Base-by-base conservation (phyloP, 1,140 invertebrate genomes). In the Hyles euphorbiae region DNA sequence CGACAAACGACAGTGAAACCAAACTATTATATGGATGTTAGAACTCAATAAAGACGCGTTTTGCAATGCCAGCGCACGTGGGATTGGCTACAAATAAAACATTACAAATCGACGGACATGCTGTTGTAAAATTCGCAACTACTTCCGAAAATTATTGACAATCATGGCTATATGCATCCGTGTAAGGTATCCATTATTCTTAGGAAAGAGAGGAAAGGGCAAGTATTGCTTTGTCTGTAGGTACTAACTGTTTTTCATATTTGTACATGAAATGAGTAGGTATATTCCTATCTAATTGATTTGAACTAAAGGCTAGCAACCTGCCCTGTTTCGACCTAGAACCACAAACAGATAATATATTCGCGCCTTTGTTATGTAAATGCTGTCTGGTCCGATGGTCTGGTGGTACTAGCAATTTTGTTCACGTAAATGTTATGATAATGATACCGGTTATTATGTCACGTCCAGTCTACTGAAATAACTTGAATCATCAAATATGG, bases 1-100 rank as follows among this genome's bases (percentile, higher is more conserved):
- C 73, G 71, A 63, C 69, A 67, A 79, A 82, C 72, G 77, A 78
- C 73, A 83, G 82, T 78, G 78, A 83, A 83, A 84, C 68, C 60
- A 59, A 74, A 70, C 63, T 66, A 77, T 80, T 77, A 77, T 83
- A 73, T 61, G 63, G 52, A 72, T 68, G 67, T 71, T 74, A 69
- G 58, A 71, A 60, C 72, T 67, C 66, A 59, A 69, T 62, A 58
- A 58, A 63, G 58, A 57, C 52, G 47, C 55, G 63, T 86, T 76
- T 81, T 72, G 76, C 72, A 81, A 82, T 66, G 11, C n/a, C 56
- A 43, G 53, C 32, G 12, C 54, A 79, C 76, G 63, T 72, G 78
- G 58, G 58, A 33, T 32, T 34, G 51, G 33, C 40, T 33, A 34
- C 45, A 56, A 11, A 22, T 40, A 56, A 47, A 56, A 56, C 33